Evolutionary conservation across 1,140 invertebrate genomes (phyloP), one percentile per base, ranked within the genome.

Genomic region (Bactericera cockerelli): DNA sequence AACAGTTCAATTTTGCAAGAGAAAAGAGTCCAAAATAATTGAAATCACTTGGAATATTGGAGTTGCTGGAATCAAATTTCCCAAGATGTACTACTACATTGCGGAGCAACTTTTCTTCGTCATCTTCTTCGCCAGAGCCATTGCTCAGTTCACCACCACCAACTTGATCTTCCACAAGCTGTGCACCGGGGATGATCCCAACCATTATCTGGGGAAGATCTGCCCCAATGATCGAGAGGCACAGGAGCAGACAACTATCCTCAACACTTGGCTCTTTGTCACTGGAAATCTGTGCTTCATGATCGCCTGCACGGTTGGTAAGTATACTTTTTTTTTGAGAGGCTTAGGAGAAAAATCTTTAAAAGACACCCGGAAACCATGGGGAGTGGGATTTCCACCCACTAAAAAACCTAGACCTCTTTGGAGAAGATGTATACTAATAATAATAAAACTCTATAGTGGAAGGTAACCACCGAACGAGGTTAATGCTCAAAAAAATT

Each of bases 81-180:
- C 16, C 33, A 49, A 49, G n/a, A 49, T 49, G 42, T 49, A 49
- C 42, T 49, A 22, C 42, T 49, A 49, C n/a, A 16, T 49, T 49
- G 22, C 19, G 42, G 42, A 49, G 19, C 42, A 49, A n/a, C 42
- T 49, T 3, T 19, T 19, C 22, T 49, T 49, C n/a, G 19, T 49
- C 19, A 8, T 49, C n/a, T 49, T 49, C 22, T 49, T 49, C 22
- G 22, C 4, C 6, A 4, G 42, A n/a, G 4, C 42, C 8, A 4
- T 49, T 3, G n/a, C 42, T 49, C 42, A 49, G 22, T 49, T 49
- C 22, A 49, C 42, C 4, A 49, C 22, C n/a, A 6, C 22, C 42
- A 49, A 49, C 19, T 49, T 49, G 22, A 16, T 49, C 22, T 49
- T 49, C 42, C 42, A 49, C 22, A 49, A 49, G 22, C n/a, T 49